These are phyloP conservation scores for Oceanites oceanicus DNA, from an alignment of 2,113 vertebrate genomes.

Conservation along the genomic window DNA sequence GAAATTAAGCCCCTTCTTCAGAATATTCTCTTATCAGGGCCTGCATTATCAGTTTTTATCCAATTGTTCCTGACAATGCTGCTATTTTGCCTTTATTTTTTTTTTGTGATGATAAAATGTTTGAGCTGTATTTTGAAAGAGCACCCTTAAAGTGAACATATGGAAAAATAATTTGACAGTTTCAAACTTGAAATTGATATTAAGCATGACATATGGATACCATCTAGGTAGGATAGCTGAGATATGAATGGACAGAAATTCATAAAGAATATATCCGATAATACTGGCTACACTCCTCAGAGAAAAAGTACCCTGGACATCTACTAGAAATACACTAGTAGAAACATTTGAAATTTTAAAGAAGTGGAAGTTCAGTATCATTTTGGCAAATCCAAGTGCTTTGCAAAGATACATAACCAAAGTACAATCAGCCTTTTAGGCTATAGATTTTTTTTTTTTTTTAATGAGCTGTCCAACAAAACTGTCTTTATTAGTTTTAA, in stretches of 20 bases:
- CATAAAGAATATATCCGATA: not conserved
- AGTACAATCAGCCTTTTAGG: too few species aligned
- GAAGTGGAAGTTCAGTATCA: not conserved
- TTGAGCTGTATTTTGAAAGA: not conserved
- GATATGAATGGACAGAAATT: not conserved
- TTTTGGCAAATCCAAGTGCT: not conserved
- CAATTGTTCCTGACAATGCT: not conserved
- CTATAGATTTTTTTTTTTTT: not conserved
- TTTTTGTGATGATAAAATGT: not conserved
- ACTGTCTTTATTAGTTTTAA: not conserved
- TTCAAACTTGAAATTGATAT: not conserved
- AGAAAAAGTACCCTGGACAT: not conserved
- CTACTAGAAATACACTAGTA: not conserved
- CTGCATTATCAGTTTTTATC: not conserved
- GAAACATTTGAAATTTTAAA: not conserved
- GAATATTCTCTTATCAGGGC: not conserved
- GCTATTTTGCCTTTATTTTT: not conserved
- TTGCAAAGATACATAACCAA: not conserved
- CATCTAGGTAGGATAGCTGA: not conserved
- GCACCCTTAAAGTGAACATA: not conserved
- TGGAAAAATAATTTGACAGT: constrained; percentile 10
- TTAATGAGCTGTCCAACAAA: not conserved
- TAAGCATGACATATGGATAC: not conserved
- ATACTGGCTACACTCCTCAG: not conserved
- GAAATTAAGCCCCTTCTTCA: not conserved